A percentile compares a stretch with the other conserved stretches of the same genome.
Evolutionary conservation across 64 coral and sea anemone species (phyloP).

Genomic region (Montipora capricornis): DNA sequence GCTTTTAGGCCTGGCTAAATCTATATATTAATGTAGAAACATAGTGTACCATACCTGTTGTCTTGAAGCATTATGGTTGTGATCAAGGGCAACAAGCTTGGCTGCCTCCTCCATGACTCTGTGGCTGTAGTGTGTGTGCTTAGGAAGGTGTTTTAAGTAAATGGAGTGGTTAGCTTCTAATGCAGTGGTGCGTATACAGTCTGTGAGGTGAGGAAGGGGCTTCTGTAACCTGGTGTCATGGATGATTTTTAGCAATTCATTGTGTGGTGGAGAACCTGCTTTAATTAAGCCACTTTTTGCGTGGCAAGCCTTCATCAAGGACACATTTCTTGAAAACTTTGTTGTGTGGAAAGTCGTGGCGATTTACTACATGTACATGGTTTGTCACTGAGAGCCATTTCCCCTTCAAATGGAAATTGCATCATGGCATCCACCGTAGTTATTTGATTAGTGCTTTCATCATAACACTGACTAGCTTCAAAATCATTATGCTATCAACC

Average conservation of each 20-base stretch:
- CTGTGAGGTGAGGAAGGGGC: constrained; percentile 36
- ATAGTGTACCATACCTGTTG: constrained; percentile 32
- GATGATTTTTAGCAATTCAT: constrained; percentile 43
- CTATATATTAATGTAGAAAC: neutral
- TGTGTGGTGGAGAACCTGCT: neutral
- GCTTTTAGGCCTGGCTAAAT: too few species aligned
- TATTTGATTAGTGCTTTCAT: constrained; percentile 2
- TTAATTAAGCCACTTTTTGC: constrained; percentile 1
- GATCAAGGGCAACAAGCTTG: constrained; percentile 57
- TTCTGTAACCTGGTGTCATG: constrained; percentile 40
- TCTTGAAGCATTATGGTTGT: constrained; percentile 48
- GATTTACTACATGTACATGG: neutral
- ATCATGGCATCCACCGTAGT: neutral
- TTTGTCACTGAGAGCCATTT: neutral
- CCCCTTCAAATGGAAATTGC: neutral
- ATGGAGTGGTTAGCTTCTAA: too few species aligned
- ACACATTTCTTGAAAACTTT: neutral
- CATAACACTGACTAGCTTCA: neutral
- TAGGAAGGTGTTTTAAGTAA: too few species aligned
- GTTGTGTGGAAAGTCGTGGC: neutral
- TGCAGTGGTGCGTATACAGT: constrained; percentile 44
- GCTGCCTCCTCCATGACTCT: constrained; percentile 49
- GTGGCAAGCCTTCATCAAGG: neutral
- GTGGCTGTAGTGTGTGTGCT: neutral
- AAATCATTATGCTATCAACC: neutral